Evolutionary conservation across 2,797 vertebrate species (phyloP).

Genomic region (Balearica regulorum): DNA sequence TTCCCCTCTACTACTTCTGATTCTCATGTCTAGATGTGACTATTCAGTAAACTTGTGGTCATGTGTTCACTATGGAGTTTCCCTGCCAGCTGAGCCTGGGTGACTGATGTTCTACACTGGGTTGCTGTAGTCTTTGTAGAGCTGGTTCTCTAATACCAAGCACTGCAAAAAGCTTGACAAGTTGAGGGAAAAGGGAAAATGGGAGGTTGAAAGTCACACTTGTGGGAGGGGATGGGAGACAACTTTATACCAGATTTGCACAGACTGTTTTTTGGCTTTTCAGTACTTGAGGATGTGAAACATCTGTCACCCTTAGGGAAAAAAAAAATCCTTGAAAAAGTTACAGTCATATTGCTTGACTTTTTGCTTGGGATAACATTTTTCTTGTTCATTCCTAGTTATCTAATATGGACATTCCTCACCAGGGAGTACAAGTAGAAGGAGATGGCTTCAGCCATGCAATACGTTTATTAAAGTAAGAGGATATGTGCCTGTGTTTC

Average conservation of each 20-base stretch:
- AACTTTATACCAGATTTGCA: not conserved
- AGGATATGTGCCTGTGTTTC: not conserved
- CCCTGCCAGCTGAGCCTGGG: accelerated
- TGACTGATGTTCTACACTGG: not conserved
- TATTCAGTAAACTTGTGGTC: not conserved
- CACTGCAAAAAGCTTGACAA: not conserved
- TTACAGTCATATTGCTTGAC: not conserved
- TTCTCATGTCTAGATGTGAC: not conserved
- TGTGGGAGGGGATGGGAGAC: not conserved
- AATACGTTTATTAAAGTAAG: constrained; percentile 94
- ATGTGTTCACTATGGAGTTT: not conserved
- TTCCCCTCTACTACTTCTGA: not conserved
- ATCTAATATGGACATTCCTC: constrained; percentile 95
- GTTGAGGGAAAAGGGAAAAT: not conserved
- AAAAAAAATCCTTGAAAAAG: not conserved
- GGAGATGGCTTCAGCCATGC: constrained; percentile 96
- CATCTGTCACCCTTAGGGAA: not conserved
- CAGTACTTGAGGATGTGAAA: not conserved
- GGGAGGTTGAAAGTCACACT: not conserved
- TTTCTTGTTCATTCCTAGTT: constrained; percentile 70
- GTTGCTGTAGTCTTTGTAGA: not conserved
- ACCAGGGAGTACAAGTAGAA: constrained; percentile 97
- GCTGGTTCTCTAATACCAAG: not conserved
- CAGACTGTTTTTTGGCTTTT: not conserved
- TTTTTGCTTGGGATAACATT: not conserved